A percentile compares a stretch with the other conserved stretches of the same genome.
Conservation (phyloP, 2,888 invertebrate genomes). For the Leucophora obtusa region DNA sequence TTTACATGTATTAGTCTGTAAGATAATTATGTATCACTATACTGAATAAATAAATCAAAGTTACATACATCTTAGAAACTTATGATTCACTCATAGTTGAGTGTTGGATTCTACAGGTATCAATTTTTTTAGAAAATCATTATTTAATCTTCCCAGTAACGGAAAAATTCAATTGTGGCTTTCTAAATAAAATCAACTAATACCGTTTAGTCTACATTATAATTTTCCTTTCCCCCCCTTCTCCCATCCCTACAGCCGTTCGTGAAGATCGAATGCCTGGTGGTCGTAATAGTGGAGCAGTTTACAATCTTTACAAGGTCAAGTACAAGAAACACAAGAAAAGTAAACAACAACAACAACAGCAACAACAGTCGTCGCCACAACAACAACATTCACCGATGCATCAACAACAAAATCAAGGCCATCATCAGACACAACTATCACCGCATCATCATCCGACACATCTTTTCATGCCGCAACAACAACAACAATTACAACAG, state of each 20-base stretch:
- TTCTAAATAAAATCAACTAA: too few species aligned
- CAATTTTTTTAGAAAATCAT: too few species aligned
- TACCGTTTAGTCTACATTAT: too few species aligned
- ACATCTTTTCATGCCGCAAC: conserved; percentile 75
- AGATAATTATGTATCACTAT: too few species aligned
- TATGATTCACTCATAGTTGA: too few species aligned
- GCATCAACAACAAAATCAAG: conserved; percentile 77
- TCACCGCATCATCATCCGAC: conserved; percentile 76
- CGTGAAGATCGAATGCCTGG: conserved; percentile 99
- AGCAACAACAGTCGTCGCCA: conserved; percentile 78
- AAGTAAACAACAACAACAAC: conserved; percentile 82
- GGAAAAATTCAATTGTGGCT: too few species aligned
- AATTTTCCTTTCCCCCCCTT: background rate
- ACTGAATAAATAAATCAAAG: too few species aligned
- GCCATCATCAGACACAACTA: conserved; percentile 73
- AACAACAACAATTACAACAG: conserved; percentile 69
- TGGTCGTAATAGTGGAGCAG: conserved; percentile 98
- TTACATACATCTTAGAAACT: too few species aligned
- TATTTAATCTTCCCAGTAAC: too few species aligned
- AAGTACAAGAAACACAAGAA: conserved; percentile 99
- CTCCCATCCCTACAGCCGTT: conserved; percentile 84
- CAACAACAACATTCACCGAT: conserved; percentile 71
- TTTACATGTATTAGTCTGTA: too few species aligned
- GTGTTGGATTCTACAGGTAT: too few species aligned
- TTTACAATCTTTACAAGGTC: conserved; percentile 99